Evolutionary conservation across 1,140 invertebrate genomes (phyloP).

Genomic region (Paraescarpia echinospica): DNA sequence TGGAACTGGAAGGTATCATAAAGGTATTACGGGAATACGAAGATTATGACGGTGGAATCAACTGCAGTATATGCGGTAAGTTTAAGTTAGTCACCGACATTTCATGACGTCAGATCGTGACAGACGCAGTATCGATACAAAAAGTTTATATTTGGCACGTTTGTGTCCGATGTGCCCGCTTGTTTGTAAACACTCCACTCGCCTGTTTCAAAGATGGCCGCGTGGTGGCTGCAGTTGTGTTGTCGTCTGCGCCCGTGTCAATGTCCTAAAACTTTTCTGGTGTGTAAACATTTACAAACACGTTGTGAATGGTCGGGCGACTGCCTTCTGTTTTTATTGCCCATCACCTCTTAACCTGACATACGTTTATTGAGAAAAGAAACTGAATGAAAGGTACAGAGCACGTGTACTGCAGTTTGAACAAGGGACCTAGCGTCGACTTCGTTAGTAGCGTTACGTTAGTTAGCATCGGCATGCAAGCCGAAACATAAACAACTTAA

Average conservation of each 20-base stretch:
- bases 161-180: not conserved
- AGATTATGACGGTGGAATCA: slow-evolving; percentile 50
- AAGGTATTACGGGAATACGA: slow-evolving; percentile 41
- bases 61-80: slow-evolving; percentile 52
- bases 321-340: not conserved
- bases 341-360: not conserved
- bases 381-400: not conserved
- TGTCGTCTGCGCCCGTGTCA: not conserved
- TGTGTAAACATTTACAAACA: not conserved
- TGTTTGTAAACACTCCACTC: slow-evolving; percentile 2
- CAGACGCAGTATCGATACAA: not conserved
- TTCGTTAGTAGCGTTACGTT: no score
- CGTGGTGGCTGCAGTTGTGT: slow-evolving; percentile 4
- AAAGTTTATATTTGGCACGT: not conserved
- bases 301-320: not conserved
- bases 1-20: slow-evolving; percentile 46
- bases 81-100: not conserved
- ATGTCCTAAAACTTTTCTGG: not conserved
- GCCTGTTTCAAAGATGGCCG: not conserved
- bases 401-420: not conserved
- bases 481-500: no score
- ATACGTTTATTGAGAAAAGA: not conserved
- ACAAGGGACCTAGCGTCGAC: no score
- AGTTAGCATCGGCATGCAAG: no score
- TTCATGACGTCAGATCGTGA: not conserved